Evolutionary conservation across 2,797 vertebrate genomes (phyloP), one percentile per base, ranked within the genome.

Genomic region (Rhyacichthys aspro): DNA sequence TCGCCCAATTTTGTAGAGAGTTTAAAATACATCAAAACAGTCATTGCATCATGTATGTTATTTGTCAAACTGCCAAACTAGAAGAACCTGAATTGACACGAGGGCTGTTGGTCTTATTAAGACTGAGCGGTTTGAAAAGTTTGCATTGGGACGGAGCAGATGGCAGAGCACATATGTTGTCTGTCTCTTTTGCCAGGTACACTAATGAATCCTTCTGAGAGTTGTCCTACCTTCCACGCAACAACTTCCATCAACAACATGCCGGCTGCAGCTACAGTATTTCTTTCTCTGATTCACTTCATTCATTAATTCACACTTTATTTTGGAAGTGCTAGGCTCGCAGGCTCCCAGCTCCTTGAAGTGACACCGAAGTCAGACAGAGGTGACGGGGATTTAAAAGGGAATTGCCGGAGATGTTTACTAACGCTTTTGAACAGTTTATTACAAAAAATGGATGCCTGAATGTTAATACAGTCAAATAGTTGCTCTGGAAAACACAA

Each of bases 111-210:
- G 58, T 78, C 60, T 83, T 63, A 69, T 75, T 81, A 70, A 48
- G 58, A 63, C 18, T 23, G 63, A 57, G 66, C 34, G 46, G 69
- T 63, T 59, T 81, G 78, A 68, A 79, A 76, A 62, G 79, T 82
- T 84, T 78, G 80, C 67, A 19, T 34, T 46, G 82, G 73, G 69
- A 82, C 48, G 38, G 32, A 70, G 63, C 87, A 90, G 88, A 90
- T 89, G 86, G 83, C 69, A 60, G 67, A 60, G 81, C 71, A 68
- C 85, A 88, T 84, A 84, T 86, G 84, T 59, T 73, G 63, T 15
- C 59, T 52, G 66, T 84, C 71, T 81, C 62, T 87, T 70, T 74
- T 75, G 76, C 80, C 83, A 82, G 72, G 74, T 85, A 73, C 78
- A 69, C 72, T 55, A 70, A 74, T 76, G 78, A 89, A 77, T 81